Percentiles rank a stretch among this genome's conserved stretches.
Conservation (phyloP, 2,888 invertebrate species). For the Troides oblongomaculatus region DNA sequence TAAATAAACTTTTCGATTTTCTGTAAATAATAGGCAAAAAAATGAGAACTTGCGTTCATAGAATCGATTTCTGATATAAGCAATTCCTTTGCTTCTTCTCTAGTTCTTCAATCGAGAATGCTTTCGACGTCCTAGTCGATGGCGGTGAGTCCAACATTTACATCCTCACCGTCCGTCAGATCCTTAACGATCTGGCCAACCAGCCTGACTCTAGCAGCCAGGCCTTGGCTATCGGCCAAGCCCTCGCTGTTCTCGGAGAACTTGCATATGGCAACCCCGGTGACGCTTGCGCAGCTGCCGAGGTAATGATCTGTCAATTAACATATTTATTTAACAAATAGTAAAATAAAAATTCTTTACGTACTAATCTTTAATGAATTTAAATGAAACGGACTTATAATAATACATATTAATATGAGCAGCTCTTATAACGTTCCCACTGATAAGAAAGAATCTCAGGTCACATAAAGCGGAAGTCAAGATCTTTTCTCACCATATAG, state of each 20-base stretch:
- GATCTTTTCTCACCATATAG: no score
- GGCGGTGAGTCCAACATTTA: constrained; percentile 49
- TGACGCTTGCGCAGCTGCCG: constrained; percentile 54
- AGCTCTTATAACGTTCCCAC: no score
- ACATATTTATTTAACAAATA: neutral
- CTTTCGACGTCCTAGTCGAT: constrained; percentile 42
- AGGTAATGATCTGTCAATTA: constrained; percentile 45
- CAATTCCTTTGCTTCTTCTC: constrained; percentile 3
- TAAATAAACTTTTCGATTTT: no score
- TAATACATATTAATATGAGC: no score
- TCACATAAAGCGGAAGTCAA: no score
- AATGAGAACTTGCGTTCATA: no score
- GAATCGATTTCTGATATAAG: no score
- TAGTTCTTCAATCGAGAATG: constrained; percentile 41
- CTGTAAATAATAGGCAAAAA: no score
- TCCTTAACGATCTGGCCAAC: constrained; percentile 46
- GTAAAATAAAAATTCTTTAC: no score
- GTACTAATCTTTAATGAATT: no score
- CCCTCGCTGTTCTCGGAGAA: constrained; percentile 45
- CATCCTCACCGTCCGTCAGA: constrained; percentile 38
- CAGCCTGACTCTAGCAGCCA: constrained; percentile 39
- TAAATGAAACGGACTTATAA: no score
- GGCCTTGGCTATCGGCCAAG: constrained; percentile 44
- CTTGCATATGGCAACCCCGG: constrained; percentile 52
- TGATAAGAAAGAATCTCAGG: no score